Base-by-base conservation (phyloP, 2,888 invertebrate species). In the Antheraea yamamai region DNA sequence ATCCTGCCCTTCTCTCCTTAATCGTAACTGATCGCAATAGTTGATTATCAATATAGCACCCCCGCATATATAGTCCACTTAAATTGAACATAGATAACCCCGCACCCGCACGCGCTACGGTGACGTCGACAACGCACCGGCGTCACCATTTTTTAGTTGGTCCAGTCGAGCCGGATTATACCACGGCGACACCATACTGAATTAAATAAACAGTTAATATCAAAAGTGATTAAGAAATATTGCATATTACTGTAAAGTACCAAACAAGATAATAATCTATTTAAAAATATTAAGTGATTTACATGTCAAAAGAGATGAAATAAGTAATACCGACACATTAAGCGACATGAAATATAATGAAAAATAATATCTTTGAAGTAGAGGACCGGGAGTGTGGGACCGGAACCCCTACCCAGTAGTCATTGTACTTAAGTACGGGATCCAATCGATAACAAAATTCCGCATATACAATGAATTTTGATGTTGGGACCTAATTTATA, bases 391-490 rank as follows among this genome's bases (percentile, higher is more conserved):
- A 20, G 4, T 1, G 26, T 26, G 64, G 64, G 64, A 30, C 64
- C 16, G 64, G 64, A 26, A 30, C 64, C 16, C 26, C 30, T 30
- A 16, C 14, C 16, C 30, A 16, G 16, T 4, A 14, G 14, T 20
- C 64, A 66, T 30, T 66, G 20, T 66, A 66, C 30, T 66, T 66
- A 66, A 66, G 30, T 66, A 66, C 64, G 26, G 16, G 64, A 16
- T 16, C 30, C 64, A 66, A 66, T 66, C 64, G 30, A 66, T 66
- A 30, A 30, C 64, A 14, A 16, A 16, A 4, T 30, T 66, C 30
- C 6, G 4, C 30, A 4, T 26, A 16, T 30, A 66, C 30, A 23
- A 23, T 61, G 12, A 10, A 61, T 12, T 23, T 8, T n/a, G n/a
- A 61, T 23, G 1, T 61, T 61, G 8, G 20, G 7, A n/a, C 58